Percentiles rank a stretch among this genome's conserved stretches.
These are phyloP conservation scores for Entomobrya proxima DNA, from an alignment of 2,888 invertebrate species.

Conservation along the genomic window DNA sequence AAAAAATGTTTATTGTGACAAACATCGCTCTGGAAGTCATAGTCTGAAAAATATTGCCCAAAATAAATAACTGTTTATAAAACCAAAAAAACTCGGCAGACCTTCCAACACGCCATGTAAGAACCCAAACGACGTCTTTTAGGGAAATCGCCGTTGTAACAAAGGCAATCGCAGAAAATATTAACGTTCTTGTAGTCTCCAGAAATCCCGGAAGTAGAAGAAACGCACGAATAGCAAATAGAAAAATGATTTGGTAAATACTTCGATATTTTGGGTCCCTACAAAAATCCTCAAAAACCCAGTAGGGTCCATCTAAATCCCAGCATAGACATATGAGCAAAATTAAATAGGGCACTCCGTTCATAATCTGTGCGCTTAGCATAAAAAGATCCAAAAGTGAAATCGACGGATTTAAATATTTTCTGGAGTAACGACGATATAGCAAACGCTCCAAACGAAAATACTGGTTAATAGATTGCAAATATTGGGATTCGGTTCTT, in stretches of 20 bases:
- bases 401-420: background rate
- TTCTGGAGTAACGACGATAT: too few species aligned
- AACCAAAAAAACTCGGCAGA: background rate
- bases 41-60: background rate
- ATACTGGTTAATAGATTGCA: too few species aligned
- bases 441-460: too few species aligned
- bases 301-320: slow-evolving; percentile 27
- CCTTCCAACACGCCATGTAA: background rate
- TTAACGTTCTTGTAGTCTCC: background rate
- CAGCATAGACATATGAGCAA: background rate
- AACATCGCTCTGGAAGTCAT: background rate
- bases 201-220: background rate
- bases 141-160: background rate
- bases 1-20: background rate
- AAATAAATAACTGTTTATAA: background rate
- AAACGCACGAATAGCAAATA: background rate
- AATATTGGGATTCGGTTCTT: too few species aligned
- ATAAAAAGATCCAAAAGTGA: background rate
- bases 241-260: background rate
- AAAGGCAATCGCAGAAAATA: background rate
- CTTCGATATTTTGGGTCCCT: background rate
- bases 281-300: background rate
- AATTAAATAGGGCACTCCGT: background rate
- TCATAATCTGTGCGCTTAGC: background rate
- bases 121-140: background rate